These are phyloP conservation scores for Salticus scenicus DNA, from an alignment of 2,888 invertebrate species.

Conservation along the genomic window DNA sequence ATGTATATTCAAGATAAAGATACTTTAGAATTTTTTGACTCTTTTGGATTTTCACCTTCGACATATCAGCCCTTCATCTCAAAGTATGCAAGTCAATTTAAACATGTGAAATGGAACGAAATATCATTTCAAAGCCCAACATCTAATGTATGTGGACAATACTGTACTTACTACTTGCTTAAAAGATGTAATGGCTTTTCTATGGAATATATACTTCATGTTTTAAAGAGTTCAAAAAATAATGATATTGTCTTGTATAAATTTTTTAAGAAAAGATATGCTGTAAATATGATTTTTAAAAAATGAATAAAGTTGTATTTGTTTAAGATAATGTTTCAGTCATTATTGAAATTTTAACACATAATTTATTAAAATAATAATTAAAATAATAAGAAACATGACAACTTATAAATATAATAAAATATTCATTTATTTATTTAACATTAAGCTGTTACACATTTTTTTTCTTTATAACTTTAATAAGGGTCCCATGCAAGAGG, in stretches of 20 bases:
- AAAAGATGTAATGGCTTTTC: conserved; percentile 26
- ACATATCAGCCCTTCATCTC: neutral
- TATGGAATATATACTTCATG: conserved; percentile 19
- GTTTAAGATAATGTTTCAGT: too few relatives aligned
- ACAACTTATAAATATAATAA: too few relatives aligned
- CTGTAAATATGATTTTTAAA: conserved; percentile 26
- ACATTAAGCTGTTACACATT: too few relatives aligned
- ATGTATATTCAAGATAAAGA: conserved; percentile 23
- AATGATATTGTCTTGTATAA: conserved; percentile 24
- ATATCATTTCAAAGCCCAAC: conserved; percentile 18
- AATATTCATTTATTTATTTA: too few relatives aligned
- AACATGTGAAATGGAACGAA: conserved; percentile 2
- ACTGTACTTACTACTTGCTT: conserved; percentile 40
- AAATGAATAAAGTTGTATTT: neutral
- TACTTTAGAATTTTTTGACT: conserved; percentile 40
- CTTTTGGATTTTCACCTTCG: conserved; percentile 39
- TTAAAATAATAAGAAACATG: too few relatives aligned
- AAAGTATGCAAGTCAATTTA: neutral
- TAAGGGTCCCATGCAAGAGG: too few relatives aligned
- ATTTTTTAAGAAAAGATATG: conserved; percentile 25
- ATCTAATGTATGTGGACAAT: conserved; percentile 41
- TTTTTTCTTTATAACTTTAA: too few relatives aligned
- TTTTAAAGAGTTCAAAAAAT: neutral
- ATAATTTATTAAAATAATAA: too few relatives aligned
- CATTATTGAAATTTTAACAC: too few relatives aligned